These are phyloP conservation scores for Cebidichthys violaceus DNA, from an alignment of 2,113 vertebrate species.

Conservation along the genomic window DNA sequence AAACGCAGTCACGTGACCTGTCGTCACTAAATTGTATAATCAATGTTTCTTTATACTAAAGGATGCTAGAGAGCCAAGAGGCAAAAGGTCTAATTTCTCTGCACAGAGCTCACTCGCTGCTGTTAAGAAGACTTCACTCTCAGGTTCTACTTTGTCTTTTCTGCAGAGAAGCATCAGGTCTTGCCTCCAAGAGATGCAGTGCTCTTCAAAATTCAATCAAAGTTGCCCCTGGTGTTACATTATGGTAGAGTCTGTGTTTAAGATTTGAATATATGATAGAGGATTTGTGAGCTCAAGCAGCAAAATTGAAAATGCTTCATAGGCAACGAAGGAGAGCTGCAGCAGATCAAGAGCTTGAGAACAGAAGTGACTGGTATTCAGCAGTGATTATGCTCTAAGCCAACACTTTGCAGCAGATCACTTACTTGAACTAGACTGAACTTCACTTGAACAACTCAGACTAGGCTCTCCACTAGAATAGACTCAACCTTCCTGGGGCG, in stretches of 20 bases:
- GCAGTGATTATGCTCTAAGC: background rate
- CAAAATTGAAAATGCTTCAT: background rate
- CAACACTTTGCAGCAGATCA: background rate
- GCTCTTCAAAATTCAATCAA: slow-evolving; percentile 1
- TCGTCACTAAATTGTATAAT: background rate
- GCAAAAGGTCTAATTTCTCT: background rate
- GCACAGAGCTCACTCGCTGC: background rate
- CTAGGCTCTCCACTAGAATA: background rate
- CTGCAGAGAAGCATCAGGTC: background rate
- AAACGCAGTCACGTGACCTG: background rate
- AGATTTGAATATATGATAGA: background rate
- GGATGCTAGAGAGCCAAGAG: background rate
- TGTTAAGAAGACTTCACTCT: background rate
- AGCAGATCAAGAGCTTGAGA: background rate
- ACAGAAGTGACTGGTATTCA: background rate
- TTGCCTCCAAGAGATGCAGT: background rate
- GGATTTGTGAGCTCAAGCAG: slow-evolving; percentile 4
- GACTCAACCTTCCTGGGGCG: background rate
- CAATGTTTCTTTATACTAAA: background rate
- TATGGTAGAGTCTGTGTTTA: slow-evolving; percentile 3
- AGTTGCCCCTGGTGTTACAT: slow-evolving; percentile 1
- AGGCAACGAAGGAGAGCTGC: background rate
- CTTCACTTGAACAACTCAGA: slow-evolving; percentile 2
- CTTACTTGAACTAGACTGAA: background rate
- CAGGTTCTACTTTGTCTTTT: background rate